Evolutionary conservation across 2,888 invertebrate genomes (phyloP), one percentile per base, ranked within the genome.

Genomic region (Eugnorisma glareosa): DNA sequence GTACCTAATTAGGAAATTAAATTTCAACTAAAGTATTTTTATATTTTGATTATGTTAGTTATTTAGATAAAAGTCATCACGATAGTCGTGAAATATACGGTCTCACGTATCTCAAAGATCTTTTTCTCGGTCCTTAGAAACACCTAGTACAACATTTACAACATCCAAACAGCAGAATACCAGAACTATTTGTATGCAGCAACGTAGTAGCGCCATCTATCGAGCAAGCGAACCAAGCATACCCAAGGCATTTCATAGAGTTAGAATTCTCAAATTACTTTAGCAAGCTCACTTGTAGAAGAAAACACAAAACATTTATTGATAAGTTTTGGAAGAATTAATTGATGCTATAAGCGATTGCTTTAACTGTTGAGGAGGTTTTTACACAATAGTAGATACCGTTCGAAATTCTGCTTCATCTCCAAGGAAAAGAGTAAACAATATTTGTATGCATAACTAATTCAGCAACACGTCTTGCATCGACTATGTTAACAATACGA

Each of bases 141-240:
- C 11, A n/a, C 31, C 61, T 13, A 61, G 24, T 35, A 24, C 77
- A 24, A 40, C 18, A 43, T 24, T 28, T 28, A 24, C 76, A 45
- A 40, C n/a, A 37, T 13, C 4, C 15, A 15, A 67, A 57, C 13
- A 67, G 11, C n/a, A 35, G 45, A 57, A 31, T 63, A 68, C 28
- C n/a, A 57, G 51, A 71, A 77, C 48, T 68, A 71, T 77, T 71
- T 59, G 21, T 51, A 45, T 37, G 43, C 57, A 59, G 48, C 63
- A 40, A 28, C 13, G 48, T 77, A 59, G 45, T 37, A 67, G 68
- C 69, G 85, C 86, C 87, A 87, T 87, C 82, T 86, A 67, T 75
- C 40, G 73, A 31, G 51, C n/a, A 43, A 40, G 0, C 11, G 24
- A 24, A 57, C 35, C 21, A 74, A 79, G 45, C 28, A 57, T 35